Conservation (phyloP, 2,113 vertebrate species). For the Nothocercus julius region DNA sequence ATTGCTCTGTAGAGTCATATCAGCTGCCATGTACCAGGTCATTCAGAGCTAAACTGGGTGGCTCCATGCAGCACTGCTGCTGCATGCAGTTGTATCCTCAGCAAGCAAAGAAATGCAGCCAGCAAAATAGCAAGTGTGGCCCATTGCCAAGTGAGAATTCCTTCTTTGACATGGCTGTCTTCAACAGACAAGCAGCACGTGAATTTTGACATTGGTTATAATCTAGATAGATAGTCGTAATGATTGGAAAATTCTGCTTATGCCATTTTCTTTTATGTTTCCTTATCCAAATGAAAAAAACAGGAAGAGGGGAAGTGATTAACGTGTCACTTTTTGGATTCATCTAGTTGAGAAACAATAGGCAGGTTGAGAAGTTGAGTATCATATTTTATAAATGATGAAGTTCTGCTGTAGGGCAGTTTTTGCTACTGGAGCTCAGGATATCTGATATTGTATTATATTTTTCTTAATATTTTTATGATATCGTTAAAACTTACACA, state of each 20-base stretch:
- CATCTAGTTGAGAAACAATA: not conserved
- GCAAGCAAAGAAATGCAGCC: not conserved
- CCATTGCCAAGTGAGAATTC: too few species aligned
- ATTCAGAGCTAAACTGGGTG: not conserved
- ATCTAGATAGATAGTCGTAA: not conserved
- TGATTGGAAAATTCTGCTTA: not conserved
- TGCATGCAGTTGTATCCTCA: rapidly evolving
- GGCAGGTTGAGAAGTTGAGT: not conserved
- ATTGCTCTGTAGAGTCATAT: rapidly evolving
- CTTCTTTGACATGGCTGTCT: not conserved
- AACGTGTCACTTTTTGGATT: not conserved
- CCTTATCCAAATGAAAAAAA: not conserved
- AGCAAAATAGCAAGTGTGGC: not conserved
- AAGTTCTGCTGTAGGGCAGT: not conserved
- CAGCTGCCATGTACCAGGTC: rapidly evolving
- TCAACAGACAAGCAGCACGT: not conserved
- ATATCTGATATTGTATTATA: rapidly evolving
- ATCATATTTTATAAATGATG: not conserved
- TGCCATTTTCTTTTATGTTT: not conserved
- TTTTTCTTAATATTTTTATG: not conserved
- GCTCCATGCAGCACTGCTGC: not conserved
- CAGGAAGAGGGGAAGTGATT: not conserved
- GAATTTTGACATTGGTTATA: not conserved
- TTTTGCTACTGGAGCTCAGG: rapidly evolving
- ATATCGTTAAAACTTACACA: not conserved